A percentile compares a stretch with the other conserved stretches of the same genome.
These are phyloP conservation scores for Isotomurus palustris DNA, from an alignment of 2,888 invertebrate genomes.

Conservation along the genomic window DNA sequence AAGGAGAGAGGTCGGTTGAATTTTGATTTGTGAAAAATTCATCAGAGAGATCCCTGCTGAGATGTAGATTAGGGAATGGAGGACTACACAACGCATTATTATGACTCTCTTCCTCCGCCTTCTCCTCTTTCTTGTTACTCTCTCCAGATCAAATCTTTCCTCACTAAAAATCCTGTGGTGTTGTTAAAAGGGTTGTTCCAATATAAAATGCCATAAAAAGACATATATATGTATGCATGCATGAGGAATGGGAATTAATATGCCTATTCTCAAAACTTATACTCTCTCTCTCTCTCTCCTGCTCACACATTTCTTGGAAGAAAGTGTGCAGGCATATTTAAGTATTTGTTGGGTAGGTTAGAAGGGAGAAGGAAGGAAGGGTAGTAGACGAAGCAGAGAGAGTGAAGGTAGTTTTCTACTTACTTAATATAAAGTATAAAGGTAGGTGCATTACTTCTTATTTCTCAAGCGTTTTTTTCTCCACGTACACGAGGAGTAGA, in stretches of 20 bases:
- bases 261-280: no score
- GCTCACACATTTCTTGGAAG: no score
- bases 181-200: slow-evolving; percentile 18
- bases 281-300: no score
- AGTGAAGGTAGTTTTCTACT: no score
- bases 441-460: no score
- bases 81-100: background rate
- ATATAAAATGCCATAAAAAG: slow-evolving; percentile 21
- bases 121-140: background rate
- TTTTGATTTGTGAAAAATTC: slow-evolving; percentile 22
- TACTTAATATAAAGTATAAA: no score
- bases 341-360: no score
- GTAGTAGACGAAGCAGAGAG: no score
- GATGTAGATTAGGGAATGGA: slow-evolving; percentile 16
- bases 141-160: background rate
- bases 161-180: slow-evolving; percentile 15
- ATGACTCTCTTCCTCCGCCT: slow-evolving; percentile 1
- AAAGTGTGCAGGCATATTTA: no score
- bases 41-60: slow-evolving; percentile 20
- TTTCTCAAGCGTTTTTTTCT: no score
- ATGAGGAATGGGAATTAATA: background rate
- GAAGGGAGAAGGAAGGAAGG: no score
- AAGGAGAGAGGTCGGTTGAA: slow-evolving; percentile 8
- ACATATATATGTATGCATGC: slow-evolving; percentile 6
- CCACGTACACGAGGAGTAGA: no score